Evolutionary conservation across 2,113 vertebrate genomes (phyloP).

Genomic region (Ictidomys tridecemlineatus): DNA sequence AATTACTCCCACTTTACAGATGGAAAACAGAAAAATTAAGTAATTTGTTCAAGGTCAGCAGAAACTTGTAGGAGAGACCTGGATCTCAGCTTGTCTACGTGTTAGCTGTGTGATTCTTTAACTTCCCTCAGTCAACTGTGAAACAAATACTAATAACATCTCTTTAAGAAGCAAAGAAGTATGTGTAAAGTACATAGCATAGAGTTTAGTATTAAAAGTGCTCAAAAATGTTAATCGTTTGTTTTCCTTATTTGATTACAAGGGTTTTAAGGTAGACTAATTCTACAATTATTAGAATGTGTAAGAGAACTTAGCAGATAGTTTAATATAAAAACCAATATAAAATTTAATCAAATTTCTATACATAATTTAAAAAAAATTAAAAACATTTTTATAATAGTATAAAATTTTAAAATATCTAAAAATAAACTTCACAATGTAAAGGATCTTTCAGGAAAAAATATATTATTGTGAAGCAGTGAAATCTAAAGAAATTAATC

Average conservation of each 20-base stretch:
- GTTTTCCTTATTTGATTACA: neutral
- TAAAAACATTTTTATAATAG: neutral
- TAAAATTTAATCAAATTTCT: slow-evolving; percentile 17
- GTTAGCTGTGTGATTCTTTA: neutral
- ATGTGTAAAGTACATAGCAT: neutral
- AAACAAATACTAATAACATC: neutral
- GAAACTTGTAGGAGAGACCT: neutral
- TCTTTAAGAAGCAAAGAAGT: neutral
- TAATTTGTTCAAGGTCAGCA: slow-evolving; percentile 41
- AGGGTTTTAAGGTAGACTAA: neutral
- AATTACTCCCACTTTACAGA: slow-evolving; percentile 19
- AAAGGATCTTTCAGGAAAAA: neutral
- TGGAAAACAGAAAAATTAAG: neutral
- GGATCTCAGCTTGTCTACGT: neutral
- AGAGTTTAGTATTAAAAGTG: neutral
- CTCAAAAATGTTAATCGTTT: neutral
- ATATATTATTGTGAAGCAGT: too few relatives aligned
- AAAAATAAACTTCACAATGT: slow-evolving; percentile 17
- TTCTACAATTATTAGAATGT: neutral
- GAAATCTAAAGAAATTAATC: slow-evolving; percentile 40
- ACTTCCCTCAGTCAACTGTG: neutral
- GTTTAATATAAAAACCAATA: neutral
- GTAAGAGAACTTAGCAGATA: slow-evolving; percentile 24
- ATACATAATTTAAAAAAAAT: neutral
- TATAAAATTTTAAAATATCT: neutral